Evolutionary conservation across 2,113 vertebrate genomes (phyloP), one percentile per base, ranked within the genome.

Genomic region (Dromiciops gliroides): DNA sequence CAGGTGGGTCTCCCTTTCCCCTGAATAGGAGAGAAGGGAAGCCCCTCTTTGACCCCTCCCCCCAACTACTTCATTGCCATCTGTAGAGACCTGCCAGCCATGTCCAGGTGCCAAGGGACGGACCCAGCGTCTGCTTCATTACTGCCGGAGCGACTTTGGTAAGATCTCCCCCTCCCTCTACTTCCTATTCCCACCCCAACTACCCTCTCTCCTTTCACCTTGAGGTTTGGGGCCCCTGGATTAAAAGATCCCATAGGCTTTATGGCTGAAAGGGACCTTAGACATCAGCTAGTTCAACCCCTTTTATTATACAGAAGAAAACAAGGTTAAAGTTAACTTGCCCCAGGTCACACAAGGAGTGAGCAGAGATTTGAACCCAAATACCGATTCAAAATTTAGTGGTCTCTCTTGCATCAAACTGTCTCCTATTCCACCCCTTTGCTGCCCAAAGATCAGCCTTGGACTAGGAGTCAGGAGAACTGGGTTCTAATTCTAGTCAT

Each of bases 101-200:
- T 99, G 99, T 52, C 97, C 95, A 0, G 97, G 96, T 8, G 90
- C 98, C 75, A 98, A 98, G 8, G 98, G 98, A 1, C 98, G 98
- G 0, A 98, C 98, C 19, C 98, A 98, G 97, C 98, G 98, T 83
- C 95, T 98, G 53, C 96, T 93, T 3, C 98, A 99, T 91, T 98
- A 98, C 89, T 99, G 99, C 94, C 89, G 96, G 94, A 98, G 98
- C 12, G 99, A 99, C 95, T 99, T 99, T 0, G 99, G 99, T 99
- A 98, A 98, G 98, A 49, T 0, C 37, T 4, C 31, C 67, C 26
- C 2, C 0, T 19, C 14, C 31, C 25, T 89, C 67, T 37, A 12
- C 25, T 53, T 92, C 48, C 89, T 48, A 25, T 31, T 44, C 48
- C 49, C 44, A 53, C 51, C 24, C 37, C n/a, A 53, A 50, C 44